Percentiles rank a stretch among this genome's conserved stretches.
These are phyloP conservation scores for Lycorma delicatula DNA, from an alignment of 1,140 invertebrate genomes.

Conservation along the genomic window DNA sequence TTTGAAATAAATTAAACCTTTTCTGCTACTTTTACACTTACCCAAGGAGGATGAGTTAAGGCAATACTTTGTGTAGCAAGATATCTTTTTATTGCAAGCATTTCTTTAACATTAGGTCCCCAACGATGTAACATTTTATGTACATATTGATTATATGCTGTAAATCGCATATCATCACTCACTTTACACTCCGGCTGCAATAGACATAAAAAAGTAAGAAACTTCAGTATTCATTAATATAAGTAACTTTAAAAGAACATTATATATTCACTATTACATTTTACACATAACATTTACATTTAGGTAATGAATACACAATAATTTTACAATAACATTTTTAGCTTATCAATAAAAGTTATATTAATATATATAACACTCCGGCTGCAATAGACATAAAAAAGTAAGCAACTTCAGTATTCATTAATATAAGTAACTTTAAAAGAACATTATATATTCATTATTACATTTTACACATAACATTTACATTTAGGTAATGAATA, in stretches of 20 bases:
- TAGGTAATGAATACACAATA: no score
- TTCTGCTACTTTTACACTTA: constrained; percentile 38
- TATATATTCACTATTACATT: background rate
- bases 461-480: no score
- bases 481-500: no score
- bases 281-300: no score
- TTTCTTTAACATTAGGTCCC: constrained; percentile 80
- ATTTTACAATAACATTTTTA: no score
- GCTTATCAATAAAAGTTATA: no score
- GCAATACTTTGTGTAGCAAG: constrained; percentile 67
- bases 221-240: background rate
- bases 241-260: background rate
- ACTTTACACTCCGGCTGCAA: constrained; percentile 74
- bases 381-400: no score
- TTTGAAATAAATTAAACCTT: background rate
- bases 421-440: no score
- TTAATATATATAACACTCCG: no score
- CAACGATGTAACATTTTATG: constrained; percentile 82
- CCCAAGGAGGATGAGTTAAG: constrained; percentile 65
- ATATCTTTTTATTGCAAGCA: constrained; percentile 79
- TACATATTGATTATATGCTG: constrained; percentile 84
- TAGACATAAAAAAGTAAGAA: constrained; percentile 22
- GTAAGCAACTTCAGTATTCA: no score
- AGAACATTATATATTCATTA: no score
- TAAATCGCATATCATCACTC: constrained; percentile 76